phyloP scores from a whole-genome alignment of 2,797 vertebrate species.

The Nyctibius grandis region DNA sequence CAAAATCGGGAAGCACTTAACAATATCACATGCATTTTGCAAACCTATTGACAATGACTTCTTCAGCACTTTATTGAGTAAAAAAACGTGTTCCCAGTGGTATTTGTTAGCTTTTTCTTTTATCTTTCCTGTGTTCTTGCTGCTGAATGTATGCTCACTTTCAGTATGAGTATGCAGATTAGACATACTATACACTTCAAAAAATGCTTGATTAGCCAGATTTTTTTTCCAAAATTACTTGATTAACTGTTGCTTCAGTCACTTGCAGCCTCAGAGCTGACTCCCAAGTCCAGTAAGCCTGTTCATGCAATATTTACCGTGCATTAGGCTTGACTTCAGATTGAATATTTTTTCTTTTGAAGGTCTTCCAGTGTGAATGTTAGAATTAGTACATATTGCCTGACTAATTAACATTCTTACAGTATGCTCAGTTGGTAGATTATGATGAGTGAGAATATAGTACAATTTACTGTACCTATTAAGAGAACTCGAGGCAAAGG shows the following conservation, averaged over 20 bases:
- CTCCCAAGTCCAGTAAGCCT: neutral
- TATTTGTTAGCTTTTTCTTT: neutral
- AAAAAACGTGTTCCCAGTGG: neutral
- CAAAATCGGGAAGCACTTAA: neutral
- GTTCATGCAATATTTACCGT: neutral
- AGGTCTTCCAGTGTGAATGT: neutral
- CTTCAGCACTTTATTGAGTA: neutral
- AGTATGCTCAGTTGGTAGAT: neutral
- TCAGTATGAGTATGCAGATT: neutral
- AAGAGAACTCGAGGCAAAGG: neutral
- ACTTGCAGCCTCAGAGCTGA: neutral
- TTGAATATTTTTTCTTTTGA: neutral
- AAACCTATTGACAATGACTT: neutral
- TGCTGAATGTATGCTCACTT: neutral
- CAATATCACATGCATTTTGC: accelerated
- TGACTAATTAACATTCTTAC: neutral
- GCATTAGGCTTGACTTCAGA: neutral
- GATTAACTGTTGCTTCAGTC: neutral
- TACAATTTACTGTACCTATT: neutral
- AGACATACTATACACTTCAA: neutral
- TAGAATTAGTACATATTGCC: neutral
- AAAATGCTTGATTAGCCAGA: neutral
- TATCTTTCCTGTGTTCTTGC: neutral
- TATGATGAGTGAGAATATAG: slow-evolving; percentile 3
- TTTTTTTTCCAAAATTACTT: neutral